Evolutionary conservation across 1,140 invertebrate genomes (phyloP).

Genomic region (Lanistes nyassanus): DNA sequence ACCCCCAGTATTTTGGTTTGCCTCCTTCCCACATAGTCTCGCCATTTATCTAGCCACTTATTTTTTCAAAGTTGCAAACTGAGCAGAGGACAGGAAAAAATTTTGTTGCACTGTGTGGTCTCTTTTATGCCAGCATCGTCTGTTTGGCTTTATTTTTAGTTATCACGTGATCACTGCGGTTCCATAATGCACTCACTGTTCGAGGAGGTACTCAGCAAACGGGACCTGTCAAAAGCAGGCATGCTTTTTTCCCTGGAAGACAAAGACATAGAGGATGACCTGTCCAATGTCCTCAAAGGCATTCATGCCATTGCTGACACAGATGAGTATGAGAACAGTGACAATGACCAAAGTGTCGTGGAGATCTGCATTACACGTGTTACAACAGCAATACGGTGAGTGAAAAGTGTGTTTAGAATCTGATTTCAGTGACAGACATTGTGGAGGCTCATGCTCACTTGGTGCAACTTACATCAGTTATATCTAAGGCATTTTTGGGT

Average conservation of each 20-base stretch:
- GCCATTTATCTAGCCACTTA: too few species aligned
- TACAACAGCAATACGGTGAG: conserved; percentile 82
- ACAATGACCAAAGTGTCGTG: conserved; percentile 92
- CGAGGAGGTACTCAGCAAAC: conserved; percentile 84
- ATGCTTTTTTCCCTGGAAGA: conserved; percentile 90
- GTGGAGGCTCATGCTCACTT: too few species aligned
- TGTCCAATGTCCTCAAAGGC: conserved; percentile 81
- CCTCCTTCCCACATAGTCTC: too few species aligned
- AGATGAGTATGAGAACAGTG: conserved; percentile 83
- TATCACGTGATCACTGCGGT: too few species aligned
- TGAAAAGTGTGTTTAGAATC: too few species aligned
- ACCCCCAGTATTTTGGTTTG: too few species aligned
- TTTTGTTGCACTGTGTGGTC: neutral
- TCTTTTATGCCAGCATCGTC: neutral
- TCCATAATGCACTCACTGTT: conserved; percentile 85
- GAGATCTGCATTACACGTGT: conserved; percentile 91
- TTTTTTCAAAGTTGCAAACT: too few species aligned
- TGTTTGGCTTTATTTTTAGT: neutral
- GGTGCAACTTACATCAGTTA: too few species aligned
- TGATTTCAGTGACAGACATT: too few species aligned
- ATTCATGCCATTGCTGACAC: conserved; percentile 84
- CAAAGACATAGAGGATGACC: conserved; percentile 84
- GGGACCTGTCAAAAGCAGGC: conserved; percentile 89
- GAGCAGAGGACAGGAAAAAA: neutral
- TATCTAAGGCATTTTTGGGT: too few species aligned